Percentiles rank a stretch among this genome's conserved stretches.
Evolutionary conservation across 2,113 vertebrate species (phyloP).

Genomic region (Engraulis encrasicolus): DNA sequence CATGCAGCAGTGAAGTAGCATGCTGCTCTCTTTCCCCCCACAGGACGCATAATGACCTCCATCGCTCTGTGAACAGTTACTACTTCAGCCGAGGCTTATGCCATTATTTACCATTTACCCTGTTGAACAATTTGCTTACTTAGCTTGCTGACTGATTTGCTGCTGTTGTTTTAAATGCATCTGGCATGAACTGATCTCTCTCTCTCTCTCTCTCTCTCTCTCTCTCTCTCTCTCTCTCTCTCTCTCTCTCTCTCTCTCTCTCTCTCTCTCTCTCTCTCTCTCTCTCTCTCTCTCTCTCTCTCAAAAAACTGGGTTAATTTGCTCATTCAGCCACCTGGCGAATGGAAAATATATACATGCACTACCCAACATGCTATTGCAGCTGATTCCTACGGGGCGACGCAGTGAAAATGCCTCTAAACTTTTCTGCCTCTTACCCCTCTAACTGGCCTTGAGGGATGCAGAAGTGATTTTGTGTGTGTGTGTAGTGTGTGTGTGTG

Average conservation of each 20-base stretch:
- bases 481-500: neutral
- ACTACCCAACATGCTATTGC: neutral
- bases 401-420: neutral
- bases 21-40: neutral
- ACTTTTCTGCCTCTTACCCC: neutral
- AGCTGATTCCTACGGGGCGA: neutral
- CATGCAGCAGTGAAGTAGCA: neutral
- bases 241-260: too few species aligned
- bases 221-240: too few species aligned
- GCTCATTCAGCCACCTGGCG: neutral
- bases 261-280: too few species aligned
- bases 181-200: neutral
- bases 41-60: conserved; percentile 4
- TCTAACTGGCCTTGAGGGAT: neutral
- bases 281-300: too few species aligned
- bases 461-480: neutral
- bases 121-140: conserved; percentile 8
- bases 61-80: neutral
- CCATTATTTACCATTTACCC: conserved; percentile 4
- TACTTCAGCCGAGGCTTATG: neutral
- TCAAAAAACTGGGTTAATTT: neutral
- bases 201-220: too few species aligned
- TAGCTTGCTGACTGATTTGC: conserved; percentile 1
- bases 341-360: neutral
- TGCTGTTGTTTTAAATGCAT: neutral